Base-by-base conservation (phyloP, 2,113 vertebrate species). In the Hippocampus mohnikei region DNA sequence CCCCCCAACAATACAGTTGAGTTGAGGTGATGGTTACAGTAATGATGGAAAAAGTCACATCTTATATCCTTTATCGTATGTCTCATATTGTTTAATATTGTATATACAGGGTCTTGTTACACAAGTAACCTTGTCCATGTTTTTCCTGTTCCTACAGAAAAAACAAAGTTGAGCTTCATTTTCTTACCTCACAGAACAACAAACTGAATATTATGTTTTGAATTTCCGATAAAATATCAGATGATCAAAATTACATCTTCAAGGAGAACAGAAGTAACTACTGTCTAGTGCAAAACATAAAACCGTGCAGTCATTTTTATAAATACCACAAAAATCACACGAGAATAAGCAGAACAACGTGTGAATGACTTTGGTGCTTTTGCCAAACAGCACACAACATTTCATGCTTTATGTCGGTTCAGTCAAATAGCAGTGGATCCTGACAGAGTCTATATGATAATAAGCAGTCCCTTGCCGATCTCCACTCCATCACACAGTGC, bases 371-470 rank as follows among this genome's bases (percentile, higher is more conserved):
- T 64, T 40, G 62, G 46, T n/a, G 33, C 20, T 72, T 44, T 25
- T 59, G 18, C 33, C 20, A 44, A 11, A 9, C 7, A 41, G 68
- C 61, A 33, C 12, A 37, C 18, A 74, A 29, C 25, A 41, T 44
- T 27, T 52, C 8, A 66, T 27, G 21, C 42, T 62, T 59, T 21
- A 48, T 7, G 23, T 62, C n/a, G 63, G 5, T 74, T 73, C 62
- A 40, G 5, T 5, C 20, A 41, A 73, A 66, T 3, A 37, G 13
- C 8, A 12, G 15, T 29, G 13, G 5, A 7, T 65, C n/a, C 64
- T n/a, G 13, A 33, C 46, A 64, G 46, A 18, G 59, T 2, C 1
- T 40, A n/a, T 64, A 78, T 59, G 65, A 59, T 74, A 64, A 82
- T 72, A 56, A 29, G 20, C 21, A 42, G 40, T 58, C 60, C 18